phyloP scores from a whole-genome alignment of 2,888 invertebrate species.

The Portevinia maculata region DNA sequence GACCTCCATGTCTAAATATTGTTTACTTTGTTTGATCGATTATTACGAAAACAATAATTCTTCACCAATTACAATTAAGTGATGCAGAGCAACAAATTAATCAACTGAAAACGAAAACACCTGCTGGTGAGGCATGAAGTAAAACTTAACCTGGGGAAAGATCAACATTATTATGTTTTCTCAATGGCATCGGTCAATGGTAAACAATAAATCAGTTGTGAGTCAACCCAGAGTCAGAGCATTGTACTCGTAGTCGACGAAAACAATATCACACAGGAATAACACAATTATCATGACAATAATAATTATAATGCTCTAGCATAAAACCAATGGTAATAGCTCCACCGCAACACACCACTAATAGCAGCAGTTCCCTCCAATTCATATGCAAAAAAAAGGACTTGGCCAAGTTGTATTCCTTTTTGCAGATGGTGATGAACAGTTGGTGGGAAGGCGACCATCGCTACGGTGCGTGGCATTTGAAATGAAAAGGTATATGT shows the following conservation, averaged over 20 bases:
- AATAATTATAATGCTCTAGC: constrained; percentile 49
- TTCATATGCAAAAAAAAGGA: constrained; percentile 2
- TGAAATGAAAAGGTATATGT: constrained; percentile 10
- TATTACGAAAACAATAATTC: constrained; percentile 25
- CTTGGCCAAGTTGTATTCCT: constrained; percentile 31
- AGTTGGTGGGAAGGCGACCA: constrained; percentile 11
- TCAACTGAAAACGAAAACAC: constrained; percentile 54
- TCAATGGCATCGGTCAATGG: constrained; percentile 26
- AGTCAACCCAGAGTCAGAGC: background rate
- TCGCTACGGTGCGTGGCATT: too few relatives aligned
- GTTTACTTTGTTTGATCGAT: constrained; percentile 68
- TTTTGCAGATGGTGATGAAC: constrained; percentile 50
- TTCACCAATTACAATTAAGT: constrained; percentile 23
- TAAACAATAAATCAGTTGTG: constrained; percentile 53
- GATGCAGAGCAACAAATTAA: constrained; percentile 65
- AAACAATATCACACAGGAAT: constrained; percentile 55
- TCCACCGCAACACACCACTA: constrained; percentile 4
- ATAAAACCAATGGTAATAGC: constrained; percentile 21
- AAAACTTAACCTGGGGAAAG: constrained; percentile 14
- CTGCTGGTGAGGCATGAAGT: constrained; percentile 22
- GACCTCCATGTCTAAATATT: constrained; percentile 28
- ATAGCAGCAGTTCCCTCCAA: background rate
- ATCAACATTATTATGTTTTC: constrained; percentile 45
- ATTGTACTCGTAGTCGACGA: constrained; percentile 20
- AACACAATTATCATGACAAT: constrained; percentile 67